Conservation (phyloP, 2,797 vertebrate species). For the Tauraco hartlaubi region DNA sequence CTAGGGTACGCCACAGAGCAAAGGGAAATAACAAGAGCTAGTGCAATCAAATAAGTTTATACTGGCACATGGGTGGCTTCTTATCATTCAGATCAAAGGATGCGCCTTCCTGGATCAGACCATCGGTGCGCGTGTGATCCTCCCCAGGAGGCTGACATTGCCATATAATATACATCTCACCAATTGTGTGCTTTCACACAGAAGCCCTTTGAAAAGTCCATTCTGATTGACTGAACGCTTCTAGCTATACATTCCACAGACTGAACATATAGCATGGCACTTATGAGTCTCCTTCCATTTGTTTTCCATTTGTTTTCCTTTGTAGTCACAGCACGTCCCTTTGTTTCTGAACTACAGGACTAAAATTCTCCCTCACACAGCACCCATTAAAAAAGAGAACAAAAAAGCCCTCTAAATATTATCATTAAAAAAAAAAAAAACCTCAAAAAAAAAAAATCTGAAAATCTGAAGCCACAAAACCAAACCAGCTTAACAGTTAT, state of each 20-base stretch:
- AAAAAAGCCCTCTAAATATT: neutral
- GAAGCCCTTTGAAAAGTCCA: neutral
- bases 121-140: neutral
- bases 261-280: neutral
- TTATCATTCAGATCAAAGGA: neutral
- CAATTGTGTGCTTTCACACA: neutral
- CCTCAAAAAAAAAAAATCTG: neutral
- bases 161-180: neutral
- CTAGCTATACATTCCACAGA: neutral
- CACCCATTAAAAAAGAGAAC: neutral
- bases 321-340: rapidly evolving
- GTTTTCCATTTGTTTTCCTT: neutral
- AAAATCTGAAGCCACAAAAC: neutral
- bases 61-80: neutral
- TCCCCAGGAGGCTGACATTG: neutral
- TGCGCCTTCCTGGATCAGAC: neutral
- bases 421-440: neutral
- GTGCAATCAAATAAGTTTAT: neutral
- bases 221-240: rapidly evolving
- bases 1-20: neutral
- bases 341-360: neutral
- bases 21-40: neutral
- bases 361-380: neutral
- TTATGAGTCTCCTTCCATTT: neutral
- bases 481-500: neutral